These are phyloP conservation scores for Chiridota heheva DNA, from an alignment of 35 echinoderm and acorn worm genomes.

Conservation along the genomic window DNA sequence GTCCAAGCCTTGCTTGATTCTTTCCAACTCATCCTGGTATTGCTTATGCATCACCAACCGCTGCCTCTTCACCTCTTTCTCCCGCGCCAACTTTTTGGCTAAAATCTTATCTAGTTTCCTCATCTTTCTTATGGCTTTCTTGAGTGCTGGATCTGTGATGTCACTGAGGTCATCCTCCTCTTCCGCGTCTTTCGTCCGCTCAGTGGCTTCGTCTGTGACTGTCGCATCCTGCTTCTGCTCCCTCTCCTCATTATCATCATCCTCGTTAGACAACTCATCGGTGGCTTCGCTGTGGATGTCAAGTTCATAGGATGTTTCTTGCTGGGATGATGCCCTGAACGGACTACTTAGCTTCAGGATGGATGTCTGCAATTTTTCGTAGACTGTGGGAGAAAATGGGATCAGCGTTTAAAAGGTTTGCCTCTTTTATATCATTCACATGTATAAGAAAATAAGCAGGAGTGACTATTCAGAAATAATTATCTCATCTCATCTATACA, in stretches of 20 bases:
- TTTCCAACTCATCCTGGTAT: constrained; percentile 72
- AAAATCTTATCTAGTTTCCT: constrained; percentile 89
- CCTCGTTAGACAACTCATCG: not conserved
- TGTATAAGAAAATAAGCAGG: too few species aligned
- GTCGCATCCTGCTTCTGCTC: not conserved
- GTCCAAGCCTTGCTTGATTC: constrained; percentile 67
- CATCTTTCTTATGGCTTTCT: constrained; percentile 91
- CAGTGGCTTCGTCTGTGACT: not conserved
- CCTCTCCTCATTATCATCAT: constrained; percentile 3
- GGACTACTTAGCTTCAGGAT: not conserved
- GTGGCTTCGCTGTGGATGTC: not conserved
- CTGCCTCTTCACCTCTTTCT: constrained; percentile 88
- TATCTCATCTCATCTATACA: too few species aligned
- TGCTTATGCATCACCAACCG: constrained; percentile 65
- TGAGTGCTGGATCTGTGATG: constrained; percentile 68
- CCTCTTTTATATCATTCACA: not conserved
- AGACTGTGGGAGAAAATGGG: not conserved
- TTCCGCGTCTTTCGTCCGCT: constrained; percentile 8
- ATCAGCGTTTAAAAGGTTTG: not conserved
- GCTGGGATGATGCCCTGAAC: not conserved
- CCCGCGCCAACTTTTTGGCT: constrained; percentile 57
- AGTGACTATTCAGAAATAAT: too few species aligned
- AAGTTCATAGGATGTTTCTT: not conserved
- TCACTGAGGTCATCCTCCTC: constrained; percentile 39
- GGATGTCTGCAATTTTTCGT: not conserved